Percentiles rank a stretch among this genome's conserved stretches.
phyloP scores from a whole-genome alignment of 2,113 vertebrate species.

The Fregata magnificens region DNA sequence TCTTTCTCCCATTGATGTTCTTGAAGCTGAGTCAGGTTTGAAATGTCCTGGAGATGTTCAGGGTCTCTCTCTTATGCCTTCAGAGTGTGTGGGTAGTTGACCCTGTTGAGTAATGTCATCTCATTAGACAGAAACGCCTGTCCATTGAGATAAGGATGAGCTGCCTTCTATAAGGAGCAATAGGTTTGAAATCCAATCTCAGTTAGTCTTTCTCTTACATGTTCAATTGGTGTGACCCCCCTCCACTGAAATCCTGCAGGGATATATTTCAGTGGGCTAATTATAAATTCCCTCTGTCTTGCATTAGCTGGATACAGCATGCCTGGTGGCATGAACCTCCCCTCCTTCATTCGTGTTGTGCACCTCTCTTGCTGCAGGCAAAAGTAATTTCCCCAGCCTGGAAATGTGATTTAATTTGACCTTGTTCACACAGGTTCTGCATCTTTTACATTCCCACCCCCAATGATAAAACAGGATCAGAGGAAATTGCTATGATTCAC shows the following conservation, averaged over 20 bases:
- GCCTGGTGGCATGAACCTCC: conserved; percentile 48
- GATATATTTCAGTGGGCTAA: conserved; percentile 60
- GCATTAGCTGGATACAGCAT: conserved; percentile 42
- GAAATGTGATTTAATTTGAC: conserved; percentile 75
- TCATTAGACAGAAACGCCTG: not conserved
- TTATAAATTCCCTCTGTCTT: conserved; percentile 60
- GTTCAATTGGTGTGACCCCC: not conserved
- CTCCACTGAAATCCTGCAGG: not conserved
- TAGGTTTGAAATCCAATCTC: conserved; percentile 20
- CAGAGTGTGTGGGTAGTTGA: not conserved
- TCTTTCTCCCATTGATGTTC: not conserved
- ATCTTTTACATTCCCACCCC: conserved; percentile 62
- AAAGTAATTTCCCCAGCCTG: conserved; percentile 73
- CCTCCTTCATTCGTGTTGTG: conserved; percentile 46
- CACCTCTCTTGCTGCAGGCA: conserved; percentile 67
- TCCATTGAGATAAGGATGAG: not conserved
- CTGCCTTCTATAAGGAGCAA: not conserved
- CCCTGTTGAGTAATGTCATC: not conserved
- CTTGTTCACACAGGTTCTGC: conserved; percentile 65
- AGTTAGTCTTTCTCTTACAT: not conserved
- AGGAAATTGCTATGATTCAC: conserved; percentile 63
- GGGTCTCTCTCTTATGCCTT: not conserved
- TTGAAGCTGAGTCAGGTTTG: not conserved
- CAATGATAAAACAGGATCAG: conserved; percentile 56
- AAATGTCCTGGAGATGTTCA: not conserved